A percentile compares a stretch with the other conserved stretches of the same genome.
Evolutionary conservation across 1,140 invertebrate species (phyloP).

Genomic region (Lepidurus couesii): DNA sequence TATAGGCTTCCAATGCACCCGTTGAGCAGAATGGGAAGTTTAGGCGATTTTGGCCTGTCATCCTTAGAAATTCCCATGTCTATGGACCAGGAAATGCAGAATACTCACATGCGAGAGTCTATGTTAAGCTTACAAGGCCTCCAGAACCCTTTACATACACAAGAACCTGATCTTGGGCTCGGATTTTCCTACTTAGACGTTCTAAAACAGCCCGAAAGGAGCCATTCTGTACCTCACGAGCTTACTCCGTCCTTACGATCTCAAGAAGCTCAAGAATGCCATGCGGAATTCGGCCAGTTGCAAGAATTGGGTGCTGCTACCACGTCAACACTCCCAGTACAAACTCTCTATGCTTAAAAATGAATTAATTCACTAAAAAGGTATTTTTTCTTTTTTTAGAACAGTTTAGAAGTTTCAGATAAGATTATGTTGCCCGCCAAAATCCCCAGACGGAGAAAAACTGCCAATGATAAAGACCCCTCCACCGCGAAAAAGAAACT

Average conservation of each 20-base stretch:
- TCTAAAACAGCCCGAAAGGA: neutral
- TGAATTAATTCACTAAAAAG: too few relatives aligned
- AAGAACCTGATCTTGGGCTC: neutral
- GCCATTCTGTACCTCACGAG: neutral
- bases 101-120: conserved; percentile 9
- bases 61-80: neutral
- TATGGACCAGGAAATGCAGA: neutral
- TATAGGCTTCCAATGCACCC: neutral
- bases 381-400: neutral
- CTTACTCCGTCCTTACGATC: neutral
- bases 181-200: neutral
- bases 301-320: neutral
- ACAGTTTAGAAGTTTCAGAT: neutral
- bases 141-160: neutral
- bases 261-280: neutral
- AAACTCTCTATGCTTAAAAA: too few relatives aligned
- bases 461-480: neutral
- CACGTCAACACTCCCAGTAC: neutral
- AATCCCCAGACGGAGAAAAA: neutral
- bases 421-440: neutral
- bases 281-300: neutral
- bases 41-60: neutral
- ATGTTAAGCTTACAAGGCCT: neutral
- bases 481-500: neutral
- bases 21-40: neutral